Evolutionary conservation across 2,888 invertebrate species (phyloP), one percentile per base, ranked within the genome.

Genomic region (Theodoxus fluviatilis): DNA sequence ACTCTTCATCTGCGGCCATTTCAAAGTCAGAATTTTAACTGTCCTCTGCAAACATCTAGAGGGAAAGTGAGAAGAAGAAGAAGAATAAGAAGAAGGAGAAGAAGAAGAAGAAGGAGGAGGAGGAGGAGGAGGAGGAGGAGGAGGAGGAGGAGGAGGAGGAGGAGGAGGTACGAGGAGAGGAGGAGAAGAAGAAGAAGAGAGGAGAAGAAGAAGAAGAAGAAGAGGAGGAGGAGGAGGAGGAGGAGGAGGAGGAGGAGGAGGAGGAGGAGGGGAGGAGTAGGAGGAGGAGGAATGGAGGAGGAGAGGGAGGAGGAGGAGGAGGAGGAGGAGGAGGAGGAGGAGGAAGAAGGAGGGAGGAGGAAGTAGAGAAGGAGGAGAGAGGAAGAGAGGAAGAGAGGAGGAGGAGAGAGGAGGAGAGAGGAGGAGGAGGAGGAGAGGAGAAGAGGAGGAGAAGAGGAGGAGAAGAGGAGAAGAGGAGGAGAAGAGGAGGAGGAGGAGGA

Each of bases 401-500:
- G 28, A 59, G 18, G 31, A 18, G 59, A 28, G 4, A 28, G 31
- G 33, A 3, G 28, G 28, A 59, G 18, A n/a, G 31, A 18, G 59
- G 37, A 64, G 15, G 64, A 35, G 38, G 37, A 37, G 7, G 38
- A 37, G 7, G 37, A 64, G 38, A 15, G 7, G 15, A 28, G 15
- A 33, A 9, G 7, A 35, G 38, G 38, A 37, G n/a, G 9, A 37
- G 37, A 64, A 38, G 38, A 64, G n/a, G 18, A 64, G n/a, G 37
- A 15, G 9, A 12, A 33, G 15, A 40, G 7, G 28, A 9, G 28
- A 38, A 40, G 38, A 33, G 38, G 22, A 64, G 64, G 38, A 38
- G 64, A 64, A 33, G 33, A 37, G n/a, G 64, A 64, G 28, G 33
- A 37, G 22, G 47, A 66, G 22, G 28, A 43, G 28, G 66, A 66